Conservation (phyloP, 2,797 vertebrate genomes). For the Urosaurus nigricauda region DNA sequence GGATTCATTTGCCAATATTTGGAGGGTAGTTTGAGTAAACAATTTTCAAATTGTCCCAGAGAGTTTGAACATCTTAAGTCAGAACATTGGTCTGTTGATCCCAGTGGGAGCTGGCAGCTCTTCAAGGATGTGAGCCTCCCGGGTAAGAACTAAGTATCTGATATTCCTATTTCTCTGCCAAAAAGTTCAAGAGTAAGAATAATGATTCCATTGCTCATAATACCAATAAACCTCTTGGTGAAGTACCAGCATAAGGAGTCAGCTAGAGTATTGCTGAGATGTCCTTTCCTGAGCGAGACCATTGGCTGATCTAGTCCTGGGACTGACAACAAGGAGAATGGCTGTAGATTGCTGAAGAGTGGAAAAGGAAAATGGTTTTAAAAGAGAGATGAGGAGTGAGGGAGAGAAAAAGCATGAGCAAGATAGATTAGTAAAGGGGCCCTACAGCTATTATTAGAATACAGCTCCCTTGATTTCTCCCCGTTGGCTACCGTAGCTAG, state of each 20-base stretch:
- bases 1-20: conserved; percentile 14
- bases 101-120: neutral
- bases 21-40: neutral
- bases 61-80: neutral
- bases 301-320: neutral
- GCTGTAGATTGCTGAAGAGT: no score
- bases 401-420: neutral
- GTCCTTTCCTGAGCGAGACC: neutral
- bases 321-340: neutral
- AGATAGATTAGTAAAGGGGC: neutral
- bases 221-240: neutral
- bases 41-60: neutral
- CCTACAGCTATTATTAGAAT: no score
- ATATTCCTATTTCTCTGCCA: neutral
- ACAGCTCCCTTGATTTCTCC: no score
- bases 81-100: neutral
- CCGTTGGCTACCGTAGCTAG: no score
- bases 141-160: neutral
- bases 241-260: neutral
- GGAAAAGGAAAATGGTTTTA: no score
- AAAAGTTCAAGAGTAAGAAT: neutral
- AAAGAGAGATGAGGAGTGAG: neutral
- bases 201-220: neutral
- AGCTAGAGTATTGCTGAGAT: neutral
- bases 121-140: neutral